Percentiles rank a stretch among this genome's conserved stretches.
Evolutionary conservation across 2,888 invertebrate genomes (phyloP).

Genomic region (Coleophora flavipennella): DNA sequence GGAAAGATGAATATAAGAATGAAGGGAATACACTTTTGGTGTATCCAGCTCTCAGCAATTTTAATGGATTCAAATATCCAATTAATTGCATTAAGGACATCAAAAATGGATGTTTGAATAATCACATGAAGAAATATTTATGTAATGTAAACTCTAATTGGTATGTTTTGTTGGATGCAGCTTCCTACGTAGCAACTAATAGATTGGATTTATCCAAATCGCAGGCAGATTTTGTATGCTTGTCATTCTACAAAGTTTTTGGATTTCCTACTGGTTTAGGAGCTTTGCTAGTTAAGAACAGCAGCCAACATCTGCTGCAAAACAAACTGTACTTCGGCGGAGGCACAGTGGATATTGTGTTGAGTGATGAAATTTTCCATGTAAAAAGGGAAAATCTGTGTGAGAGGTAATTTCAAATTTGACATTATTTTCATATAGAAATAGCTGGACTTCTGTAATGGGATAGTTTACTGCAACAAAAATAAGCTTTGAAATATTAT

Average conservation of each 20-base stretch:
- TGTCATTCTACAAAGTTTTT: conserved; percentile 98
- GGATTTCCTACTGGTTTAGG: conserved; percentile 96
- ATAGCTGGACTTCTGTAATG: no score
- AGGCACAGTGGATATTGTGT: conserved; percentile 90
- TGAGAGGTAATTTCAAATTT: no score
- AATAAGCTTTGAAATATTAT: no score
- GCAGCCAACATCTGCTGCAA: conserved; percentile 71
- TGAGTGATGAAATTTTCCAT: conserved; percentile 81
- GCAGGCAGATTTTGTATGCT: conserved; percentile 89
- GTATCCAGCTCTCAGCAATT: conserved; percentile 95
- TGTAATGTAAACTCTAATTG: conserved; percentile 66
- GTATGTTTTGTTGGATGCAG: conserved; percentile 90
- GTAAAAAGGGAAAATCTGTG: conserved; percentile 77
- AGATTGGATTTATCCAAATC: conserved; percentile 79
- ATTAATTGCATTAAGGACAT: conserved; percentile 78
- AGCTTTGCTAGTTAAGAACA: conserved; percentile 84
- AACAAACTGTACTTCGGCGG: conserved; percentile 90
- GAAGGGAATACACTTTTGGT: conserved; percentile 76
- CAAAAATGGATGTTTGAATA: conserved; percentile 72
- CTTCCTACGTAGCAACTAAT: conserved; percentile 84
- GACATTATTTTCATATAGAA: no score
- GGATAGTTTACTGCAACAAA: no score
- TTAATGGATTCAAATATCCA: conserved; percentile 93
- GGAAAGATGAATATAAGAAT: conserved; percentile 26
- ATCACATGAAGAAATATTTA: conserved; percentile 40